These are phyloP conservation scores for Tamandua tetradactyla DNA, from an alignment of 2,797 vertebrate genomes.

Conservation along the genomic window DNA sequence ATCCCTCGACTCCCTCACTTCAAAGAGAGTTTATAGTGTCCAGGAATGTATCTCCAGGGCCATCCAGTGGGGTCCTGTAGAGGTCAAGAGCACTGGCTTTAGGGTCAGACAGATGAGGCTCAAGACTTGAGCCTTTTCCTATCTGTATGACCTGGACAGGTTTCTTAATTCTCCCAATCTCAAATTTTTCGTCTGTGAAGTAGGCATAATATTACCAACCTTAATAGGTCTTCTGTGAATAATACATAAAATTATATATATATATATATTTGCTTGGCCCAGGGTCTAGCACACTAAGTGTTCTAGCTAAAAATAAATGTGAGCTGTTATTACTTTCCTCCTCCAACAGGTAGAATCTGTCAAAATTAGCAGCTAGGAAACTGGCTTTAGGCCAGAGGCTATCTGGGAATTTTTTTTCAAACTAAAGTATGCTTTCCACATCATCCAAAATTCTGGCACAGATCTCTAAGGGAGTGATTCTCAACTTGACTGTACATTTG, in stretches of 20 bases:
- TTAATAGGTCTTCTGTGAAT: not conserved
- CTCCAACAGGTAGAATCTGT: not conserved
- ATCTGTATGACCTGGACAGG: not conserved
- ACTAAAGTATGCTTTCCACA: not conserved
- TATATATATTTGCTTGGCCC: not conserved
- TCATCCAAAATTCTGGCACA: not conserved
- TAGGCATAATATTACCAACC: not conserved
- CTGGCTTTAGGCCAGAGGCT: not conserved
- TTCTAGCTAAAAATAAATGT: not conserved
- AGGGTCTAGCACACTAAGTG: not conserved
- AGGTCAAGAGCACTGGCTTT: not conserved
- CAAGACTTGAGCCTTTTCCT: not conserved
- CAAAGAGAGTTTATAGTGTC: not conserved
- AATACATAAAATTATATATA: not conserved
- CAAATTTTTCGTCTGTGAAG: not conserved
- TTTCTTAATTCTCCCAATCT: not conserved
- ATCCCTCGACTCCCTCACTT: not conserved
- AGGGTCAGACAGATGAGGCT: not conserved
- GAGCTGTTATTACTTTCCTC: not conserved
- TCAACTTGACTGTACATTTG: not conserved
- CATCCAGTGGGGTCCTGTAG: not conserved
- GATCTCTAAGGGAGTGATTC: not conserved
- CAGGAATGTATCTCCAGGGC: not conserved
- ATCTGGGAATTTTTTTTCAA: not conserved
- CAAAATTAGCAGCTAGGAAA: not conserved